phyloP scores from a whole-genome alignment of 30 jellyfish, hydroid and myxozoan species.

The Turritopsis rubra region DNA sequence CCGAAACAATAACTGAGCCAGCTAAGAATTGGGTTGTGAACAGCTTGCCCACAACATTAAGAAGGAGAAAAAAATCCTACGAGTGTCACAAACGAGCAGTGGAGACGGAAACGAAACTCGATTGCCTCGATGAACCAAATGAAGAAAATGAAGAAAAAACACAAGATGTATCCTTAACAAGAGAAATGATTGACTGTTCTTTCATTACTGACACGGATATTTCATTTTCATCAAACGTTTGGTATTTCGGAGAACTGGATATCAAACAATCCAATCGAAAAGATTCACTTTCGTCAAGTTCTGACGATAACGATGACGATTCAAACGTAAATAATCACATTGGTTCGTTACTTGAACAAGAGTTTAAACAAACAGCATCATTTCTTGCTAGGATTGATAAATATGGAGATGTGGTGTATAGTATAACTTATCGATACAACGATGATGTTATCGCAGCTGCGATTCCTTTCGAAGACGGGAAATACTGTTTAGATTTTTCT shows the following conservation, averaged over 20 bases:
- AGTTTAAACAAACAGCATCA: slow-evolving; percentile 1
- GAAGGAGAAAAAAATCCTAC: background rate
- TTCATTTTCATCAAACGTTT: slow-evolving; percentile 24
- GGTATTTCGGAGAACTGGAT: slow-evolving; percentile 31
- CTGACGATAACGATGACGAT: slow-evolving; percentile 3
- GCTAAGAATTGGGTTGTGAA: background rate
- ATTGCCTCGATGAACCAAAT: background rate
- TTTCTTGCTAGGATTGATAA: slow-evolving; percentile 30
- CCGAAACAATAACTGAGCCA: slow-evolving; percentile 13
- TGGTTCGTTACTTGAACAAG: background rate
- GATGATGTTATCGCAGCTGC: slow-evolving; percentile 4
- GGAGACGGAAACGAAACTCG: background rate
- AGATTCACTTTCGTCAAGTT: background rate
- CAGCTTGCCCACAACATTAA: slow-evolving; percentile 2
- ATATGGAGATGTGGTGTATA: slow-evolving; percentile 35
- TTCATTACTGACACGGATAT: slow-evolving; percentile 16
- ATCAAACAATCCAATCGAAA: background rate
- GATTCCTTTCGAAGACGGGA: slow-evolving; percentile 22
- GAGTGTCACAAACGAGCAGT: background rate
- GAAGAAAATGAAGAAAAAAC: background rate
- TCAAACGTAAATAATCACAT: background rate
- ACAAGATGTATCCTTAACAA: slow-evolving; percentile 6
- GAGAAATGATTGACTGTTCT: slow-evolving; percentile 2
- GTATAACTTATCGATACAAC: slow-evolving; percentile 7
- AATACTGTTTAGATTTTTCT: slow-evolving; percentile 24